phyloP scores from a whole-genome alignment of 1,140 invertebrate genomes.

The Bombus ignitus region DNA sequence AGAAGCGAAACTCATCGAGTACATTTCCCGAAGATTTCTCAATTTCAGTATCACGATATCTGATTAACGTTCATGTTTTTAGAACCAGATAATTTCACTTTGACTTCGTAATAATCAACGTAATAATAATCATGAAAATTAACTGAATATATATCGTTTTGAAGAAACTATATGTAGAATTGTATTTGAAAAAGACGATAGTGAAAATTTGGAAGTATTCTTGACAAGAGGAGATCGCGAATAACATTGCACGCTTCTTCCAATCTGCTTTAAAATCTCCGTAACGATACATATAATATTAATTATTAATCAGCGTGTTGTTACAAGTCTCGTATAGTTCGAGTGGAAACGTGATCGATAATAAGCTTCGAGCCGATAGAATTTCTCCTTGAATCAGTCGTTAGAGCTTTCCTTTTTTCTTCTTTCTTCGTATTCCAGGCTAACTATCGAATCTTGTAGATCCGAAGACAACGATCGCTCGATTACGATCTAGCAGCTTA shows the following conservation, averaged over 20 bases:
- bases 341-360: not conserved
- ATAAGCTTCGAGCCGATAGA: not conserved
- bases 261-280: not conserved
- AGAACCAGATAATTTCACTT: too few species aligned
- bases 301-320: not conserved
- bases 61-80: too few species aligned
- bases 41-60: not conserved
- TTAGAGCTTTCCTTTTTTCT: not conserved
- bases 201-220: too few species aligned
- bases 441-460: not conserved
- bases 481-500: slow-evolving; percentile 14
- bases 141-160: too few species aligned
- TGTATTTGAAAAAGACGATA: too few species aligned
- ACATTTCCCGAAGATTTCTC: not conserved
- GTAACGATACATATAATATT: not conserved
- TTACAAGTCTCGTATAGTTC: not conserved
- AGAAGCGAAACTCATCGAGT: not conserved
- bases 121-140: too few species aligned
- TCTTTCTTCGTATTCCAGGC: not conserved
- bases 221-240: too few species aligned
- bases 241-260: not conserved
- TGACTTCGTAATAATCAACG: too few species aligned
- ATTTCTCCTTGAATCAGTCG: not conserved
- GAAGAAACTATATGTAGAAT: too few species aligned
- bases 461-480: slow-evolving; percentile 13